Percentiles rank a stretch among this genome's conserved stretches.
Conservation (phyloP, 2,888 invertebrate species). For the Disparrhopalites patrizii region DNA sequence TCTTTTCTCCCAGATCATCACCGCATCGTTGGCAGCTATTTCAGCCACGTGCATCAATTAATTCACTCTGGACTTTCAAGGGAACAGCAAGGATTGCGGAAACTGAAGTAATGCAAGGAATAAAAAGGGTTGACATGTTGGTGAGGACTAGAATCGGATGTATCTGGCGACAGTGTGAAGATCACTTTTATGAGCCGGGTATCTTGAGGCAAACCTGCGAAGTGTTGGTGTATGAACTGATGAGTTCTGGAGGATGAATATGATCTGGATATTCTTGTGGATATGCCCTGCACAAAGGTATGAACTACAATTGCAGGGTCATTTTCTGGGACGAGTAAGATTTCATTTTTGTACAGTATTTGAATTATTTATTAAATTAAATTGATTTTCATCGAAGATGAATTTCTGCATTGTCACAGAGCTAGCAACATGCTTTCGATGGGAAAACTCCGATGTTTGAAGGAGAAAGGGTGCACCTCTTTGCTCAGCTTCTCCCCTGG, state of each 20-base stretch:
- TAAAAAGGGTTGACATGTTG: constrained; percentile 82
- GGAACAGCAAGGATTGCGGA: constrained; percentile 86
- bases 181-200: constrained; percentile 95
- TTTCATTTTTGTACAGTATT: no score
- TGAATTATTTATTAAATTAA: no score
- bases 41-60: constrained; percentile 94
- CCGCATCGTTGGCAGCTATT: constrained; percentile 56
- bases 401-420: no score
- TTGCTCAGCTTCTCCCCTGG: constrained; percentile 67
- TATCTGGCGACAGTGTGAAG: constrained; percentile 98
- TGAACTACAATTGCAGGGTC: constrained; percentile 92
- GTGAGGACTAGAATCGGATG: constrained; percentile 93
- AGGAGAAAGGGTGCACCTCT: constrained; percentile 84
- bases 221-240: constrained; percentile 78
- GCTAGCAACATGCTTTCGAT: no score
- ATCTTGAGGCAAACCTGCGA: constrained; percentile 96
- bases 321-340: constrained; percentile 75
- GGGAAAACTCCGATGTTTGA: constrained; percentile 60
- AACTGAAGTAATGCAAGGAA: constrained; percentile 65
- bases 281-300: constrained; percentile 92
- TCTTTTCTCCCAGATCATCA: no score
- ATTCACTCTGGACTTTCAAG: constrained; percentile 98
- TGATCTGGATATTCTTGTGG: constrained; percentile 83
- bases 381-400: no score
- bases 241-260: constrained; percentile 71